Conservation (phyloP, 2,113 vertebrate genomes). For the Tupaia tana region DNA sequence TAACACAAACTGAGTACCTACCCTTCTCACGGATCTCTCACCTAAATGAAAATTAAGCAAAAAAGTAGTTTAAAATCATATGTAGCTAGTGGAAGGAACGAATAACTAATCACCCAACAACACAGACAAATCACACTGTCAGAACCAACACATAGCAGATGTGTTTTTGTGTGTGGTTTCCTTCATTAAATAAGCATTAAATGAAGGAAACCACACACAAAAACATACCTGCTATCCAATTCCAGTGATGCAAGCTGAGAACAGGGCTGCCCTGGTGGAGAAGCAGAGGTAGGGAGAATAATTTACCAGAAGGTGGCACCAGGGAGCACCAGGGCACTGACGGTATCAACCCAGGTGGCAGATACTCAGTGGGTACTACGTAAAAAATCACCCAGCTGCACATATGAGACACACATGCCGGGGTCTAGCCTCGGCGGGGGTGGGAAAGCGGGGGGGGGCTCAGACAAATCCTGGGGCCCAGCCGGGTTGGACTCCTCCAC, state of each 20-base stretch:
- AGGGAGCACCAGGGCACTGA: not conserved
- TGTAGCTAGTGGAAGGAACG: not conserved
- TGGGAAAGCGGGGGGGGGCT: no score
- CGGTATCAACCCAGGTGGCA: fast-evolving
- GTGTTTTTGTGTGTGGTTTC: no score
- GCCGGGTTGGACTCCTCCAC: no score
- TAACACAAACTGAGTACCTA: not conserved
- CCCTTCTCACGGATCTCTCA: not conserved
- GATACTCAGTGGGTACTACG: fast-evolving
- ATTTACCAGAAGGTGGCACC: not conserved
- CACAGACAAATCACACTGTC: not conserved
- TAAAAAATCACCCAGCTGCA: not conserved
- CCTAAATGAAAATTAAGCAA: slow-evolving; percentile 4
- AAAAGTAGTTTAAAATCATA: not conserved
- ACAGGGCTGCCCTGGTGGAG: no score
- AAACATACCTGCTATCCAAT: not conserved
- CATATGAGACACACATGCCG: not conserved
- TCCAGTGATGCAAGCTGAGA: no score
- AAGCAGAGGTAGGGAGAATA: not conserved
- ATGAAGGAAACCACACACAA: not conserved
- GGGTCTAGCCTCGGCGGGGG: no score
- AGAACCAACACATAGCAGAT: no score
- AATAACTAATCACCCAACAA: not conserved
- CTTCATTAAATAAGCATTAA: not conserved
- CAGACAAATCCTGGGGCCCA: no score